Conservation (phyloP, 2,113 vertebrate species). For the Chaenocephalus aceratus region DNA sequence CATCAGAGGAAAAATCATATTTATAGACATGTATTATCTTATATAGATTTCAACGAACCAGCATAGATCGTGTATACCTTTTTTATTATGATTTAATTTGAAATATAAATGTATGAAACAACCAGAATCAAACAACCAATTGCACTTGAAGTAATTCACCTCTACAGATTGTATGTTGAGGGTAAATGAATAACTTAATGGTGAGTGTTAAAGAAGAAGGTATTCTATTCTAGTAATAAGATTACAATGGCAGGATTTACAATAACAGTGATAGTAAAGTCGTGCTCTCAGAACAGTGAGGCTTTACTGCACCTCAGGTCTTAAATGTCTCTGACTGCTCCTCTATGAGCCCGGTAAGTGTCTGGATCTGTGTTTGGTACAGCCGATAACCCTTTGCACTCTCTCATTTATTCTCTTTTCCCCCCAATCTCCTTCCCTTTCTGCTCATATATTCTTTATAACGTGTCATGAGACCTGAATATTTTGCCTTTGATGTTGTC, state of each 20-base stretch:
- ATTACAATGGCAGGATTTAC: not conserved
- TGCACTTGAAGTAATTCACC: not conserved
- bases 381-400: constrained; percentile 53
- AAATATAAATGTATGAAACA: no score
- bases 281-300: not conserved
- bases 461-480: constrained; percentile 69
- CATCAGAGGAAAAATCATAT: not conserved
- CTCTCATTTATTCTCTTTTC: constrained; percentile 62
- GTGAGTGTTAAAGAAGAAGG: not conserved
- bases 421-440: constrained; percentile 30
- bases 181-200: not conserved
- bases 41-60: not conserved
- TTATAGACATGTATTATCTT: not conserved
- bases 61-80: no score
- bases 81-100: no score
- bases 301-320: constrained; percentile 5
- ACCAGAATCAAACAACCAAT: not conserved
- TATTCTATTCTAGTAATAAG: not conserved
- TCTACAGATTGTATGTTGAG: not conserved
- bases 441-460: constrained; percentile 67
- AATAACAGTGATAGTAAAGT: not conserved
- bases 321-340: constrained; percentile 31
- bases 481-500: constrained; percentile 75
- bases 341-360: constrained; percentile 66
- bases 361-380: constrained; percentile 53